Conservation (phyloP, 2,113 vertebrate species). For the Pholis gunnellus region DNA sequence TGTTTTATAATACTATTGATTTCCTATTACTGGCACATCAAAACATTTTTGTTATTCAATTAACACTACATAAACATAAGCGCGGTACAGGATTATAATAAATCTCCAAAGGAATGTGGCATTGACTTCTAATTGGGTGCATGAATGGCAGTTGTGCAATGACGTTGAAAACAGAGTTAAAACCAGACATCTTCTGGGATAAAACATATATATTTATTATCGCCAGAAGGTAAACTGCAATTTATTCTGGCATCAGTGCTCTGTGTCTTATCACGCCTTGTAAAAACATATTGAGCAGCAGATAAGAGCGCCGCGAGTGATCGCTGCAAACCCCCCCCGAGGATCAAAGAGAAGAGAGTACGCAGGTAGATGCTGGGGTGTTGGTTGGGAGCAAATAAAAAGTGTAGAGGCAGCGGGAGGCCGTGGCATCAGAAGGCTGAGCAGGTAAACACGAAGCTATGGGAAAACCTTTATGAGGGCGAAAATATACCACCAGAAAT, state of each 20-base stretch:
- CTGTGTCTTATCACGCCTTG: slow-evolving; percentile 14
- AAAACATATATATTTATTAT: neutral
- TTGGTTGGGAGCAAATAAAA: neutral
- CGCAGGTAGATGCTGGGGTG: slow-evolving; percentile 8
- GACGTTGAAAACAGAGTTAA: neutral
- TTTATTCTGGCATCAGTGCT: slow-evolving; percentile 17
- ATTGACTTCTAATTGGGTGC: slow-evolving; percentile 10
- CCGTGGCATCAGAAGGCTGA: neutral
- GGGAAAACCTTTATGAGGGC: neutral
- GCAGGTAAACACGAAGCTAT: slow-evolving; percentile 1
- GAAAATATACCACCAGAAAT: neutral
- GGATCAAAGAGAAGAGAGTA: slow-evolving; percentile 43
- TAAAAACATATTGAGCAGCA: slow-evolving; percentile 39
- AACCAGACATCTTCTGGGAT: neutral
- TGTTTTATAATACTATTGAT: neutral
- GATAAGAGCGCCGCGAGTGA: slow-evolving; percentile 35
- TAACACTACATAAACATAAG: neutral
- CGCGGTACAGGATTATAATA: neutral
- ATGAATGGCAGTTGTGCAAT: neutral
- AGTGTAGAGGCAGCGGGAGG: slow-evolving; percentile 27
- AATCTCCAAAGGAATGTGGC: neutral
- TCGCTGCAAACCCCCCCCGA: neutral
- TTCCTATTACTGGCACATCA: no score
- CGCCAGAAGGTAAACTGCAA: neutral
- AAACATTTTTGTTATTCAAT: neutral